Base-by-base conservation (phyloP, 2,888 invertebrate genomes). In the Ceramica pisi region DNA sequence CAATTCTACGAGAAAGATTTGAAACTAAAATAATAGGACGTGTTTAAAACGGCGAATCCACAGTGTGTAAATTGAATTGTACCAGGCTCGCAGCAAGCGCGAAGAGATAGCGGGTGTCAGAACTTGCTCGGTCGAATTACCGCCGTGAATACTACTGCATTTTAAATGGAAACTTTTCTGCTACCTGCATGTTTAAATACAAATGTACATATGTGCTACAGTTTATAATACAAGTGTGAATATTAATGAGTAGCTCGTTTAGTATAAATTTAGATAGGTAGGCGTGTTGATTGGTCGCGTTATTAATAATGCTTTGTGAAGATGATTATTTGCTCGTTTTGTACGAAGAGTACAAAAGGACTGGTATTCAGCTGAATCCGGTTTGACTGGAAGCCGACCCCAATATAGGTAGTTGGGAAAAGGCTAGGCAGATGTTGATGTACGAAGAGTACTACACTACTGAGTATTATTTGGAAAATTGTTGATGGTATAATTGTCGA, bases 1-100 rank as follows among this genome's bases (percentile, higher is more conserved):
- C 74, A 67, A 76, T 74, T 56, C 71, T 35, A 64, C 64, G 66
- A 59, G 10, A 55, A 79, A 85, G 86, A 81, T 85, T 87, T 78
- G 67, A 73, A 87, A 85, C 81, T 81, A 78, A 82, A 86, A 86
- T 84, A 83, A 86, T 76, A 75, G 69, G 68, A 73, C 71, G 72
- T 64, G 57, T 68, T 75, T 73, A 78, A 82, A 79, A 82, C 75
- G 75, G 62, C 55, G 81, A 84, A 80, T 78, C 76, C 75, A 74
- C 68, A 72, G 74, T 66, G 70, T 70, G 81, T 81, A 80, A 84
- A 86, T 82, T 87, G 80, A 81, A 86, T 87, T 86, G 80, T 81
- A 80, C 84, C 57, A 68, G 78, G 81, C 51, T 62, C 56, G 48
- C 78, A 78, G 61, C 50, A 55, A 77, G 60, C 31, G 41, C 14